Evolutionary conservation across 1,140 invertebrate species (phyloP).

Genomic region (Yoshiicerus persimilis): DNA sequence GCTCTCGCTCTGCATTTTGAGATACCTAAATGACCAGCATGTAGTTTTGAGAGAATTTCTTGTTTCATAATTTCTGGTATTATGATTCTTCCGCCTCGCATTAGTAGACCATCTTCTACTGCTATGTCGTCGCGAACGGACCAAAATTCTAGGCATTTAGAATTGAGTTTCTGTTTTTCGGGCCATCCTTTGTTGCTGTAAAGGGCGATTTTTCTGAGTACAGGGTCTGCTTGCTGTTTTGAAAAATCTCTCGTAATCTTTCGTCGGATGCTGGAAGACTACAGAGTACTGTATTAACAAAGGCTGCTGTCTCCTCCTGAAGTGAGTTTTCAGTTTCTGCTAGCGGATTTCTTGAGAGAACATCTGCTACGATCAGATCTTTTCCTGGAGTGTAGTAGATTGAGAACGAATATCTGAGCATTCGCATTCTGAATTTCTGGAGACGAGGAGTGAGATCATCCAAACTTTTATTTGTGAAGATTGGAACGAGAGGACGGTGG

Average conservation of each 20-base stretch:
- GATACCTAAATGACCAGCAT: not conserved
- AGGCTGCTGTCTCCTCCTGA: too few relatives aligned
- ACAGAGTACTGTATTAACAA: too few relatives aligned
- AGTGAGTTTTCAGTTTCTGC: not conserved
- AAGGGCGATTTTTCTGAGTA: not conserved
- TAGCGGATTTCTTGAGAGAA: constrained; percentile 48
- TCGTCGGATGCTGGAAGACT: too few relatives aligned
- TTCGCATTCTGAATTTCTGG: constrained; percentile 52
- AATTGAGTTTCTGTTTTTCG: not conserved
- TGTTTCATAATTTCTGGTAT: not conserved
- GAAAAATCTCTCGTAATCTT: too few relatives aligned
- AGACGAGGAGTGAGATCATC: constrained; percentile 52
- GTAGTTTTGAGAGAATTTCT: not conserved
- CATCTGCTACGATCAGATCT: constrained; percentile 51
- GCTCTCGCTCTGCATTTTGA: not conserved
- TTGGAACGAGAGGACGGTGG: constrained; percentile 51
- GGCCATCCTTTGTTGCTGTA: not conserved
- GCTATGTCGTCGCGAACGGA: not conserved
- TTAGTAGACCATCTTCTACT: not conserved
- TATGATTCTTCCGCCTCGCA: not conserved
- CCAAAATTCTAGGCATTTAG: not conserved
- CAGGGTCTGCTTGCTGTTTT: not conserved
- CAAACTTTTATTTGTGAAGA: constrained; percentile 49
- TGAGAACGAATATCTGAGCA: constrained; percentile 52
- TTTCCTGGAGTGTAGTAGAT: constrained; percentile 52